Percentiles rank a stretch among this genome's conserved stretches.
These are phyloP conservation scores for Pterois miles DNA, from an alignment of 2,797 vertebrate genomes.

Conservation along the genomic window DNA sequence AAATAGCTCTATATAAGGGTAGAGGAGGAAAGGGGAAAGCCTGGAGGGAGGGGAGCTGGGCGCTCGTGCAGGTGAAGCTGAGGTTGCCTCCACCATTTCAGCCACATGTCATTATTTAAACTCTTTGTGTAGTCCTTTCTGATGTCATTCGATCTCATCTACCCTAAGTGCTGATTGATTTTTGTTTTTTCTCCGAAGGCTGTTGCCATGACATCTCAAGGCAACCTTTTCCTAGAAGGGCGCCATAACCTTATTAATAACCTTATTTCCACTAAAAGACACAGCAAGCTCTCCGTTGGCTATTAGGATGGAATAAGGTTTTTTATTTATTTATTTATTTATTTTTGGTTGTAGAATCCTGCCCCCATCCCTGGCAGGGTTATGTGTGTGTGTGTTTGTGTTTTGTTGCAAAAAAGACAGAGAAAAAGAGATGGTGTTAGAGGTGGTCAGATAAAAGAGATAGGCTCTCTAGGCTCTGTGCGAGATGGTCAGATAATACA, in stretches of 20 bases:
- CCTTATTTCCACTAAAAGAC: conserved; percentile 52
- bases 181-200: conserved; percentile 22
- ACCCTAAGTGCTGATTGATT: conserved; percentile 68
- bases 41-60: conserved; percentile 41
- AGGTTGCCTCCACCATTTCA: conserved; percentile 58
- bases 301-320: conserved; percentile 42
- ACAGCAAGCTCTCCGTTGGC: conserved; percentile 36
- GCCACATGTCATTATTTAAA: conserved; percentile 61
- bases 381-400: conserved; percentile 28
- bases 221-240: conserved; percentile 54
- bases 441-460: conserved; percentile 77
- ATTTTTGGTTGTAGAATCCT: conserved; percentile 9
- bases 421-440: conserved; percentile 69
- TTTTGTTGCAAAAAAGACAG: conserved; percentile 40
- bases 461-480: conserved; percentile 61
- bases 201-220: conserved; percentile 62
- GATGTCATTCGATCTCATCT: conserved; percentile 66
- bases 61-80: conserved; percentile 62
- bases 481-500: conserved; percentile 80
- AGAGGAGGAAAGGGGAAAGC: conserved; percentile 47
- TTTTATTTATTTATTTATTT: no score
- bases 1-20: conserved; percentile 77
- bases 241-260: conserved; percentile 63
- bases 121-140: conserved; percentile 51
- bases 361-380: conserved; percentile 5